Conservation (phyloP, 2,888 invertebrate genomes). For the Lucinisca nassula region DNA sequence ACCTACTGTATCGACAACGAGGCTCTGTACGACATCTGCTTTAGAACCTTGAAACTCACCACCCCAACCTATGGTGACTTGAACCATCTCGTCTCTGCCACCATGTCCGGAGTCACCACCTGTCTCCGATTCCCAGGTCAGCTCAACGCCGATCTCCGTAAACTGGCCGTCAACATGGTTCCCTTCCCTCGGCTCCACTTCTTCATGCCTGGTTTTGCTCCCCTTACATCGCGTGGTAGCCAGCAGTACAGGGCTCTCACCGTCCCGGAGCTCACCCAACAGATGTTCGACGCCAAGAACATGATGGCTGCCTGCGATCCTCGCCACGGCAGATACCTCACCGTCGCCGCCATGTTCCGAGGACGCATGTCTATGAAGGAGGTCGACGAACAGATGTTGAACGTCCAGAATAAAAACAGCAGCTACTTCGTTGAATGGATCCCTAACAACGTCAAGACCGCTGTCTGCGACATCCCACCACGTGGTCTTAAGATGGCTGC, state of each 20-base stretch:
- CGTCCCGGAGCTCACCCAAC: conserved; percentile 84
- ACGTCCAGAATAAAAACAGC: conserved; percentile 90
- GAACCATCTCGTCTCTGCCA: conserved; percentile 92
- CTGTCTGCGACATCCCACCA: conserved; percentile 98
- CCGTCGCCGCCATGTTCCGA: conserved; percentile 86
- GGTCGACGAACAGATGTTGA: conserved; percentile 94
- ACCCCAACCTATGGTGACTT: conserved; percentile 96
- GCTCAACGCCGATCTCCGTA: conserved; percentile 95
- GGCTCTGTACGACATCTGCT: conserved; percentile 97
- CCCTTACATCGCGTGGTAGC: conserved; percentile 90
- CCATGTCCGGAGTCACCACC: conserved; percentile 91
- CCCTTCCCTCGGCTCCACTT: conserved; percentile 96
- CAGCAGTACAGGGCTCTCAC: conserved; percentile 89
- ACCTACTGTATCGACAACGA: too few relatives aligned
- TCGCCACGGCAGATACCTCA: conserved; percentile 84
- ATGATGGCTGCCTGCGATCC: conserved; percentile 88
- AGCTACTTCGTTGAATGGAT: conserved; percentile 86
- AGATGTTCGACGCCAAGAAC: conserved; percentile 98
- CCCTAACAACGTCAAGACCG: conserved; percentile 90
- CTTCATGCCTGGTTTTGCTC: conserved; percentile 97
- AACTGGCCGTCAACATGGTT: conserved; percentile 94
- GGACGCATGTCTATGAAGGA: conserved; percentile 88
- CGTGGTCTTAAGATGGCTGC: conserved; percentile 95
- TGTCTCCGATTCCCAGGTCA: conserved; percentile 93
- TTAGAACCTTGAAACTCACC: conserved; percentile 94